Base-by-base conservation (phyloP, 1,140 invertebrate species). In the Galleria mellonella region DNA sequence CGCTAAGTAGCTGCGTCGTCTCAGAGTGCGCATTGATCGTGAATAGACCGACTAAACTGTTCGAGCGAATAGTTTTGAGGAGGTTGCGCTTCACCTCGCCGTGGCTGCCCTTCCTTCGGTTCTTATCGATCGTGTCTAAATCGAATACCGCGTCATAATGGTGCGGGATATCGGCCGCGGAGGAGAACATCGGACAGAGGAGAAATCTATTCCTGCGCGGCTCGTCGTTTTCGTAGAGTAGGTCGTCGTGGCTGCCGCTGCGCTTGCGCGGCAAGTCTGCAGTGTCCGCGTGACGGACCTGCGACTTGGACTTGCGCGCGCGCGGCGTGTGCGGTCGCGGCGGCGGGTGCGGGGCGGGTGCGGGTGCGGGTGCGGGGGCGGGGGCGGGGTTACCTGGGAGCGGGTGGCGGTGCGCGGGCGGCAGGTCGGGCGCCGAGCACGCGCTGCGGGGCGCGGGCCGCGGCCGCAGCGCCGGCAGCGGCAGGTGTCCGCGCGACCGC, bases 401-500 rank as follows among this genome's bases (percentile, higher is more conserved):
- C 49, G 90, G 87, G 77, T 89, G 88, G 50, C 83, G 86, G 74
- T 88, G 64, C 83, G 81, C 49, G 86, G 86, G 67, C 89, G 88
- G 74, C 48, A 72, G 71, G 51, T 64, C 72, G 42, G 75, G 64
- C 47, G 76, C 67, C 32, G 79, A 83, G 66, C 79, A 61, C 53
- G 53, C 55, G 48, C 62, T 66, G 33, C 72, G 73, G 45, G 64
- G 63, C 89, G 89, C 85, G 94, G 96, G 86, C 96, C 95, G 63
- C 96, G 88, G 79, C 51, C 66, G 74, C 12, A 69, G 78, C 54
- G 64, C 67, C 51, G 87, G 82, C 45, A 88, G 78, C 35, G 88
- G 89, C 56, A 90, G 83, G 62, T 96, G 91, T 64, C 93, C 92
- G 51, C 95, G 90, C 74, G 97, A 95, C 47, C 94, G 93, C 86